Base-by-base conservation (phyloP, 2,888 invertebrate genomes). In the Gisinianus flammeolus region DNA sequence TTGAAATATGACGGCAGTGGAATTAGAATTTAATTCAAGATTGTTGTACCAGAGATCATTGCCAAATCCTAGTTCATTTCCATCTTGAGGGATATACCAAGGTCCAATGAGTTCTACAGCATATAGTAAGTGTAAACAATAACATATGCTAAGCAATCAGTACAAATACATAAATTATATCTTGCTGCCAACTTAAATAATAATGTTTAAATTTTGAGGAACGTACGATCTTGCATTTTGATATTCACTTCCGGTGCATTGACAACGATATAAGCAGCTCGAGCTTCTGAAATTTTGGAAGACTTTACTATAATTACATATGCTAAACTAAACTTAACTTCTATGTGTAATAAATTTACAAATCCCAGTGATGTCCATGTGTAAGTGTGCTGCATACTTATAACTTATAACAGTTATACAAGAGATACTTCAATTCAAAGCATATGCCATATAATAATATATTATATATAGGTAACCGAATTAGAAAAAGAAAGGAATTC, bases 41-140 rank as follows among this genome's bases (percentile, higher is more conserved):
- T 79, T 74, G 12, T 81, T 26, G 44, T 83, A 82, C 84, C 84
- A 84, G 54, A 81, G 28, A 54, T 79, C 81, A 64, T 80, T 78
- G 2, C 26, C 12, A 64, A 84, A 84, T 3, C 81, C 83, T 26
- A 81, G 74, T 1, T 80, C 80, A 5, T 28, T 54, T 24, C 81
- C 82, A 12, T 74, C 67, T 12, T 81, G 56, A 22, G 79, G 76
- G 1, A 82, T 67, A 33, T 75, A 79, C 83, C 83, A 83, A 12
- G 84, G 84, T 2, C 84, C 84, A 58, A 84, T 83, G 78, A 79
- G 68, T 52, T 70, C 68, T 56, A 54, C 22, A 10, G 10, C 22
- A 24, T 52, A 35, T n/a, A n/a, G n/a, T n/a, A n/a, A n/a, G n/a
- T 64, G 26, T 64, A 70, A 64, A 44, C 28, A 31, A 68, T 64